These are phyloP conservation scores for Onchidella celtica DNA, from an alignment of 2,888 invertebrate genomes.

Conservation along the genomic window DNA sequence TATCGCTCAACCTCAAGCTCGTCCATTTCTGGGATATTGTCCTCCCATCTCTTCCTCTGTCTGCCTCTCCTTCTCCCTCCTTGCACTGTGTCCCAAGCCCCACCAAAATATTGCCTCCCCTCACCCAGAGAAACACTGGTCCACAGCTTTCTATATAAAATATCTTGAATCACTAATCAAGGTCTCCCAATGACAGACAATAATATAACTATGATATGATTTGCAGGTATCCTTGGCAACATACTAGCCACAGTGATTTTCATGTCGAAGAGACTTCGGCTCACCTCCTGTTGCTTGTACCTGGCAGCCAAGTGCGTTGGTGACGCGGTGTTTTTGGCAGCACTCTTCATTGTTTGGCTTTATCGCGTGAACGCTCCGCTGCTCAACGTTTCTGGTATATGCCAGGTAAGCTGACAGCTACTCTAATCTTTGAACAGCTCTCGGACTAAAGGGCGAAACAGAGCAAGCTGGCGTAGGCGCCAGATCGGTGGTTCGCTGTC, in stretches of 20 bases:
- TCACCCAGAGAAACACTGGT: too few relatives aligned
- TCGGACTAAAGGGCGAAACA: slow-evolving; percentile 56
- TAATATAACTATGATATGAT: neutral
- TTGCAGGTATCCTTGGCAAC: slow-evolving; percentile 46
- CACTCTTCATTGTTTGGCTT: slow-evolving; percentile 82
- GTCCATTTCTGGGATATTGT: too few relatives aligned
- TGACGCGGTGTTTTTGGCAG: slow-evolving; percentile 88
- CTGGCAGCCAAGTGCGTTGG: slow-evolving; percentile 88
- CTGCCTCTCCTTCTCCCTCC: too few relatives aligned
- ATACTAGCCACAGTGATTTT: slow-evolving; percentile 43
- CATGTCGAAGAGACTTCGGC: slow-evolving; percentile 75
- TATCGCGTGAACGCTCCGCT: slow-evolving; percentile 63
- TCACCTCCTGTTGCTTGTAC: slow-evolving; percentile 89
- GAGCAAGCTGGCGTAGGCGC: neutral
- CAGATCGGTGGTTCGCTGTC: too few relatives aligned
- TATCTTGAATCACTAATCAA: too few relatives aligned
- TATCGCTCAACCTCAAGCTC: too few relatives aligned
- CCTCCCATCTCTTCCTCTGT: too few relatives aligned
- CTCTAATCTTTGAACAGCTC: slow-evolving; percentile 83
- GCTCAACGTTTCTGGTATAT: slow-evolving; percentile 82
- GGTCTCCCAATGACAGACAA: too few relatives aligned
- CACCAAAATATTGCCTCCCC: too few relatives aligned
- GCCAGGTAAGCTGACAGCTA: slow-evolving; percentile 85
- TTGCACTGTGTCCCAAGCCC: too few relatives aligned
- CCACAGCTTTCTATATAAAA: too few relatives aligned